These are phyloP conservation scores for Chaetorhynchus papuensis DNA, from an alignment of 2,113 vertebrate species.

Conservation along the genomic window DNA sequence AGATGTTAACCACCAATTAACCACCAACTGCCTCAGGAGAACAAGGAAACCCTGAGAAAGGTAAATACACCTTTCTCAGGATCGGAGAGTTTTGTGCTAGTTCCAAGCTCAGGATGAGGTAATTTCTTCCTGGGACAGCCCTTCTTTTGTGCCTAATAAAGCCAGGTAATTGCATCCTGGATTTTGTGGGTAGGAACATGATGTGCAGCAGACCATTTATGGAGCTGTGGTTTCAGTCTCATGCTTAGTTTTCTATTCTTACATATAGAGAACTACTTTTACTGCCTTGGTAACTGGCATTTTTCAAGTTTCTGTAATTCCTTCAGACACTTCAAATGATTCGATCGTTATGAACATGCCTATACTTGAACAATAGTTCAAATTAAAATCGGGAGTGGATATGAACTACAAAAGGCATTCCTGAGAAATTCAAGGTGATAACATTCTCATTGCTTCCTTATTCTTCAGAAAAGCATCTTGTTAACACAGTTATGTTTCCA, in stretches of 20 bases:
- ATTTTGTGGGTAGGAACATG: background rate
- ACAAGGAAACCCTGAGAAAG: slow-evolving; percentile 2
- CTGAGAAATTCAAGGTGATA: background rate
- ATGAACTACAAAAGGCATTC: background rate
- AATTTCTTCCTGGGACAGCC: slow-evolving; percentile 29
- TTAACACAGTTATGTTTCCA: background rate
- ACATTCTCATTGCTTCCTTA: background rate
- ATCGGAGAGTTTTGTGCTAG: background rate
- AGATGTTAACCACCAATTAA: background rate
- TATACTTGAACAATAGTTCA: background rate
- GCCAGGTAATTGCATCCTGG: slow-evolving; percentile 32
- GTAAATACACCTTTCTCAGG: background rate
- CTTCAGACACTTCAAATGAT: background rate
- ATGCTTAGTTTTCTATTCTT: background rate
- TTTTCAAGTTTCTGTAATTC: background rate
- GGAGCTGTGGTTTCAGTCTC: slow-evolving; percentile 13
- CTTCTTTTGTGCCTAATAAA: slow-evolving; percentile 24
- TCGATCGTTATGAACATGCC: background rate
- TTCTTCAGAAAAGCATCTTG: background rate
- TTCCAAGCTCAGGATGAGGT: slow-evolving; percentile 20
- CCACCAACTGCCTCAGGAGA: background rate
- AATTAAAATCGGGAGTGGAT: background rate
- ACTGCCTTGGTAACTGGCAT: background rate
- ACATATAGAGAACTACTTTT: background rate
- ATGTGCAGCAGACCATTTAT: background rate